Evolutionary conservation across 2,888 invertebrate species (phyloP).

Genomic region (Sarcophaga carnaria): DNA sequence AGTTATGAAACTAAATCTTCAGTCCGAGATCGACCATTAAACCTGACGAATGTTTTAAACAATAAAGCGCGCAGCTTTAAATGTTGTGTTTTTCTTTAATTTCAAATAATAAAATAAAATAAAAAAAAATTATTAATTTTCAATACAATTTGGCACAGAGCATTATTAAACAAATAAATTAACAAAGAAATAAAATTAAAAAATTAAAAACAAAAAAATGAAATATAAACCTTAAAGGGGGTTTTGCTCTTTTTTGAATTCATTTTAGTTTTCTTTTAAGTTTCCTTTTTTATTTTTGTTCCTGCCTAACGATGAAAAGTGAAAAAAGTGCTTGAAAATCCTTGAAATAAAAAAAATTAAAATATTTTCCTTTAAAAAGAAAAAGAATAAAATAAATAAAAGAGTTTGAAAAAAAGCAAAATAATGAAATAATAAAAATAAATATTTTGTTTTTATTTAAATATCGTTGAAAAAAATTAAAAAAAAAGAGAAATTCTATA

Average conservation of each 20-base stretch:
- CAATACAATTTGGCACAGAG: constrained; percentile 67
- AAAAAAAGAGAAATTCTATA: constrained; percentile 27
- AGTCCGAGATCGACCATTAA: constrained; percentile 77
- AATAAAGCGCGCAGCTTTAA: constrained; percentile 71
- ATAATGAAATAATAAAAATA: constrained; percentile 53
- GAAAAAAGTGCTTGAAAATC: constrained; percentile 21
- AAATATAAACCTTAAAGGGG: not conserved
- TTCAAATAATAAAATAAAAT: no score
- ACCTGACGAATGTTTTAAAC: constrained; percentile 81
- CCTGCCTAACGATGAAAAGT: not conserved
- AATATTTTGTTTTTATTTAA: constrained; percentile 47
- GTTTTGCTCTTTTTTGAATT: not conserved
- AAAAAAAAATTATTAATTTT: constrained; percentile 23
- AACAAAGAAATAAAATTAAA: constrained; percentile 4
- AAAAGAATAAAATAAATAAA: constrained; percentile 20
- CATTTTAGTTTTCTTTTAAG: not conserved
- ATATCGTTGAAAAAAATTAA: constrained; percentile 28
- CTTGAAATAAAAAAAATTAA: constrained; percentile 58
- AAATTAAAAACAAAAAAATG: constrained; percentile 17
- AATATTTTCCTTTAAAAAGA: constrained; percentile 49
- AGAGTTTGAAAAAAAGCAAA: constrained; percentile 58
- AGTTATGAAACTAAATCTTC: constrained; percentile 67
- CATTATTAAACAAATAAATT: constrained; percentile 32
- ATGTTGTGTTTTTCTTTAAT: constrained; percentile 32
- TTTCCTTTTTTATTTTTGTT: not conserved